These are phyloP conservation scores for Sebastes paucispinis DNA, from an alignment of 2,797 vertebrate species.

Conservation along the genomic window DNA sequence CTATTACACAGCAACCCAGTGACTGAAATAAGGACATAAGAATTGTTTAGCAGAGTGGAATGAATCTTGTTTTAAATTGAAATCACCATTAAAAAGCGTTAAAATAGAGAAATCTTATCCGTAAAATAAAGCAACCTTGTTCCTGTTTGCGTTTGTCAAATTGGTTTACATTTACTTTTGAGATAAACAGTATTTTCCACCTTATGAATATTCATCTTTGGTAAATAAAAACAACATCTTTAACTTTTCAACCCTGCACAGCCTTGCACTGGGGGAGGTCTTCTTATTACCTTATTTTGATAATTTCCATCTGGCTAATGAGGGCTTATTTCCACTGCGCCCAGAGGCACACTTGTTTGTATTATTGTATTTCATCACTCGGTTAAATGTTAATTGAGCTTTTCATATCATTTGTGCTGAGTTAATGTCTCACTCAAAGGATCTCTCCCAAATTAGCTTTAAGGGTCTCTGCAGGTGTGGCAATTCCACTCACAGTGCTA, in stretches of 20 bases:
- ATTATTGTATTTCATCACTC: conserved; percentile 79
- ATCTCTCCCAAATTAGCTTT: conserved; percentile 69
- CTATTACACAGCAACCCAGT: conserved; percentile 20
- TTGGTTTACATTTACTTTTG: background rate
- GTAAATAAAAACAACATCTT: conserved; percentile 58
- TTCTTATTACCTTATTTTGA: conserved; percentile 70
- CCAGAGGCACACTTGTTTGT: conserved; percentile 78
- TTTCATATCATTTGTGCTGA: conserved; percentile 74
- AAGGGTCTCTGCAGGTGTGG: conserved; percentile 72
- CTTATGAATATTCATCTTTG: conserved; percentile 31
- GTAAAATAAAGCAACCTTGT: background rate
- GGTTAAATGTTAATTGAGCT: conserved; percentile 84
- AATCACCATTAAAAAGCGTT: background rate
- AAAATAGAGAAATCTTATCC: background rate
- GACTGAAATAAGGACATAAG: conserved; percentile 7
- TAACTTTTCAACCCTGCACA: conserved; percentile 48
- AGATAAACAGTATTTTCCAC: conserved; percentile 12
- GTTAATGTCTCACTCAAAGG: conserved; percentile 77
- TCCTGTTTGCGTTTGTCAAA: background rate
- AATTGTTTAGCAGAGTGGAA: conserved; percentile 3
- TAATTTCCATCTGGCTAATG: conserved; percentile 81
- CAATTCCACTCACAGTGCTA: conserved; percentile 53
- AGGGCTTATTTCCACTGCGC: conserved; percentile 72
- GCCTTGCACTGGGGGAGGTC: conserved; percentile 47
- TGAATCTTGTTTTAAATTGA: background rate